These are phyloP conservation scores for Bufotes viridis DNA, from an alignment of 2,797 vertebrate species.

Conservation along the genomic window DNA sequence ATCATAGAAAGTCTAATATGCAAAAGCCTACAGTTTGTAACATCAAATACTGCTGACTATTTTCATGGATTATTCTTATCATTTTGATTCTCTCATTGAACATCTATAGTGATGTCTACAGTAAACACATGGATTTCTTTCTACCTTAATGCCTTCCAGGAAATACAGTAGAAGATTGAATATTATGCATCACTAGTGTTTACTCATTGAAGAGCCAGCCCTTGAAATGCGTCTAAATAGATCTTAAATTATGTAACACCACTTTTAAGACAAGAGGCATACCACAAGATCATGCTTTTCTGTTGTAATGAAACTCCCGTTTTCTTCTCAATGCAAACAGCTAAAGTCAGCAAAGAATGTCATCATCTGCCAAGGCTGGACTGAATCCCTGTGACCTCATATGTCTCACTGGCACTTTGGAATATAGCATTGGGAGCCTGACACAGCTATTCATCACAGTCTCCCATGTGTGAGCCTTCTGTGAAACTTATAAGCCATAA, in stretches of 20 bases:
- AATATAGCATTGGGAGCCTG: conserved; percentile 40
- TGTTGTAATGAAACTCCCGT: conserved; percentile 28
- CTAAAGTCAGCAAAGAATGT: conserved; percentile 52
- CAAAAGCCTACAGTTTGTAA: not conserved
- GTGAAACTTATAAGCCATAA: conserved; percentile 34
- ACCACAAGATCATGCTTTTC: conserved; percentile 7
- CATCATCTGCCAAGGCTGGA: conserved; percentile 39
- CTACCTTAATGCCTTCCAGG: conserved; percentile 37
- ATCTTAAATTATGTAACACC: conserved; percentile 54
- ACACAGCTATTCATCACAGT: conserved; percentile 49
- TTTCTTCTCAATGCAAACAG: conserved; percentile 46
- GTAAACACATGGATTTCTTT: conserved; percentile 37
- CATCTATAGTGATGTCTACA: conserved; percentile 12
- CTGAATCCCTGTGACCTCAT: conserved; percentile 42
- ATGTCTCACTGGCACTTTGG: conserved; percentile 44
- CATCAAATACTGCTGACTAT: not conserved
- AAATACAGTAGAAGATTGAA: conserved; percentile 28
- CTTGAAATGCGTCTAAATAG: conserved; percentile 52
- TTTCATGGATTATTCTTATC: not conserved
- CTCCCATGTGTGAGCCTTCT: conserved; percentile 24
- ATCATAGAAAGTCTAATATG: not conserved
- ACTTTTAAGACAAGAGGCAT: conserved; percentile 40
- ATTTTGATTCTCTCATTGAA: not conserved
- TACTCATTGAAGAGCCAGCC: conserved; percentile 29
- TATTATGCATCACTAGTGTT: conserved; percentile 48